Conservation (phyloP, 2,888 invertebrate species). For the Hermaeophaga mercurialis region DNA sequence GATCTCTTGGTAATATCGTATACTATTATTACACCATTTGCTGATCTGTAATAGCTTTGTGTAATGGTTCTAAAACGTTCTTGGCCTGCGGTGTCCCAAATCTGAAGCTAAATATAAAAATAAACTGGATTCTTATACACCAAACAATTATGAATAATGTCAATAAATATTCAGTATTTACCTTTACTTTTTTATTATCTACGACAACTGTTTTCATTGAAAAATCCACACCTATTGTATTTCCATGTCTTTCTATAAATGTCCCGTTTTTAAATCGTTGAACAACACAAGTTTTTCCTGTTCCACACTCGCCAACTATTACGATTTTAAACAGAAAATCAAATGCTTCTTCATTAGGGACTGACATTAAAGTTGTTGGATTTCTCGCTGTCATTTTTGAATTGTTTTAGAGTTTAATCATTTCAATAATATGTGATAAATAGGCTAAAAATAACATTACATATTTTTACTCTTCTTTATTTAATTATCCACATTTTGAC, state of each 20-base stretch:
- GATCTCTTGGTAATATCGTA: slow-evolving; percentile 95
- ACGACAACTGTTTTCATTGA: slow-evolving; percentile 96
- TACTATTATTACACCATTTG: slow-evolving; percentile 96
- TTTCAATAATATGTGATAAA: slow-evolving; percentile 13
- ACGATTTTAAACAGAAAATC: slow-evolving; percentile 96
- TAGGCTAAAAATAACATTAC: slow-evolving; percentile 21
- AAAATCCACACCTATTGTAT: slow-evolving; percentile 97
- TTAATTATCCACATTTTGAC: slow-evolving; percentile 6
- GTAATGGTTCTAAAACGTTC: slow-evolving; percentile 96
- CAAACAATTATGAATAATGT: too few relatives aligned
- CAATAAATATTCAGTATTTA: slow-evolving; percentile 54
- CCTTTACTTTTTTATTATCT: slow-evolving; percentile 95
- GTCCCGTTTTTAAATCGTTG: slow-evolving; percentile 95
- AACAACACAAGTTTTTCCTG: slow-evolving; percentile 94
- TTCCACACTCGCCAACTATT: slow-evolving; percentile 88
- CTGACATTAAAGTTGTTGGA: slow-evolving; percentile 76
- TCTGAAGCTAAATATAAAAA: slow-evolving; percentile 92
- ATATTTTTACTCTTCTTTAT: slow-evolving; percentile 10
- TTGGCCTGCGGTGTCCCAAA: slow-evolving; percentile 97
- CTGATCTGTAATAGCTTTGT: slow-evolving; percentile 95
- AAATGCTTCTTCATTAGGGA: slow-evolving; percentile 78
- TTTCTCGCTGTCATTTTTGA: slow-evolving; percentile 71
- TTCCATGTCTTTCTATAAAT: slow-evolving; percentile 93
- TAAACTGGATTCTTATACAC: too few relatives aligned
- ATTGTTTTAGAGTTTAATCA: slow-evolving; percentile 7